phyloP scores from a whole-genome alignment of 2,888 invertebrate species.

The Calliopum simillimum region DNA sequence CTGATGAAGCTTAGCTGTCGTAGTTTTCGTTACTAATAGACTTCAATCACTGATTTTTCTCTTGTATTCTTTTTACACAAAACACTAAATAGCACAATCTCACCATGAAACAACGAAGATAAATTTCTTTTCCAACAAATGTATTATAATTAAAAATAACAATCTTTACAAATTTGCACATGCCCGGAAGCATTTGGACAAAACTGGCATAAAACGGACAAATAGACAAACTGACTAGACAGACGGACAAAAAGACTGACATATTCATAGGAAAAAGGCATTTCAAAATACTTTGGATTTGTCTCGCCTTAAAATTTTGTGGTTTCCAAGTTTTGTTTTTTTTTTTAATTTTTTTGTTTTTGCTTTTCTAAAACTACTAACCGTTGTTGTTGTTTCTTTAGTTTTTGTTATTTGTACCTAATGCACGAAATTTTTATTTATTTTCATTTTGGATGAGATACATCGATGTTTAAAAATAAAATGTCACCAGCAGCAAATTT shows the following conservation, averaged over 20 bases:
- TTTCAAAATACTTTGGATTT: conserved; percentile 40
- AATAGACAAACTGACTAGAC: conserved; percentile 18
- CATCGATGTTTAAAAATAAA: conserved; percentile 41
- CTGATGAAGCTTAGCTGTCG: too few species aligned
- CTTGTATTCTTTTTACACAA: too few species aligned
- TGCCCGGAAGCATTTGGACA: conserved; percentile 39
- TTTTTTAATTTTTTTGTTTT: neutral
- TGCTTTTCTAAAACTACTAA: neutral
- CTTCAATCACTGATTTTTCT: too few species aligned
- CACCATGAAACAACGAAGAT: too few species aligned
- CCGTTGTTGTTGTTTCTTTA: conserved; percentile 15
- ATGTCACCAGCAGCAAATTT: conserved; percentile 29
- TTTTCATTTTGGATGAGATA: conserved; percentile 54
- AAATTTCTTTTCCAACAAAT: neutral
- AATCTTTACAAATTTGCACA: conserved; percentile 4
- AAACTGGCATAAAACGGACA: conserved; percentile 19
- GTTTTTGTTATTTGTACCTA: conserved; percentile 48
- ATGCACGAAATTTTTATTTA: conserved; percentile 59
- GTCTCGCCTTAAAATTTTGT: conserved; percentile 9
- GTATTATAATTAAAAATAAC: too few species aligned
- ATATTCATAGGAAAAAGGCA: conserved; percentile 12
- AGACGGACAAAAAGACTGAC: neutral
- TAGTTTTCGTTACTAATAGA: too few species aligned
- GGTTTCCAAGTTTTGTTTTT: conserved; percentile 33
- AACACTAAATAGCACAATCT: too few species aligned